phyloP scores from a whole-genome alignment of 2,888 invertebrate species.

The Drosophila meridionalis region DNA sequence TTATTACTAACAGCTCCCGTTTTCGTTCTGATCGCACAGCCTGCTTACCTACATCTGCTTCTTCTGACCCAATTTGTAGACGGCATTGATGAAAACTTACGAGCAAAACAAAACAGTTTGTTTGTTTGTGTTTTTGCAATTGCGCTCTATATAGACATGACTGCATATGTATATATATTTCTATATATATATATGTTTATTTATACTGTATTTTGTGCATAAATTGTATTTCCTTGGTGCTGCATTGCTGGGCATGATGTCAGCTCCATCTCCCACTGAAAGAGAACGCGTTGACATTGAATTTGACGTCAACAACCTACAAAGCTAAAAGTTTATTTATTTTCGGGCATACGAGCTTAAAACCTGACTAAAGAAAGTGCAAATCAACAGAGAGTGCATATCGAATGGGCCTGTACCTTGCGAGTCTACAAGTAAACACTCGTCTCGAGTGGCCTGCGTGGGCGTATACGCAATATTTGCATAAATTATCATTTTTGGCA shows the following conservation, averaged over 20 bases:
- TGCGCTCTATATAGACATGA: conserved; percentile 25
- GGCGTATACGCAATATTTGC: conserved; percentile 50
- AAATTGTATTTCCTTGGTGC: conserved; percentile 28
- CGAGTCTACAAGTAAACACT: not conserved
- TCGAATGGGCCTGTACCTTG: not conserved
- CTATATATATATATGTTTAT: not conserved
- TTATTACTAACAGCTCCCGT: conserved; percentile 27
- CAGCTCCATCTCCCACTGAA: conserved; percentile 48
- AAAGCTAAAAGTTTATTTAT: conserved; percentile 10
- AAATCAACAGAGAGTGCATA: not conserved
- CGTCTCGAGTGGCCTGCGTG: conserved; percentile 4
- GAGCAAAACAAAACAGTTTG: conserved; percentile 53
- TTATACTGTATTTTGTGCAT: not conserved
- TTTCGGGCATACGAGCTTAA: conserved; percentile 31
- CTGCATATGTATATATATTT: not conserved
- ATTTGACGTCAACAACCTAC: conserved; percentile 35
- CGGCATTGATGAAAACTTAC: conserved; percentile 55
- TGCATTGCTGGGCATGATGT: conserved; percentile 59
- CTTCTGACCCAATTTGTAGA: conserved; percentile 66
- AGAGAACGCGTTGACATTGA: conserved; percentile 64
- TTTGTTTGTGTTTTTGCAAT: conserved; percentile 56
- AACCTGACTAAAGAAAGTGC: conserved; percentile 8
- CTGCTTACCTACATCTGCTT: conserved; percentile 11
- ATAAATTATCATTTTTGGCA: conserved; percentile 22
- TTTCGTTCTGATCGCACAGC: conserved; percentile 34